Evolutionary conservation across 2,797 vertebrate species (phyloP), one percentile per base, ranked within the genome.

Genomic region (Acestrorhynchus altus): DNA sequence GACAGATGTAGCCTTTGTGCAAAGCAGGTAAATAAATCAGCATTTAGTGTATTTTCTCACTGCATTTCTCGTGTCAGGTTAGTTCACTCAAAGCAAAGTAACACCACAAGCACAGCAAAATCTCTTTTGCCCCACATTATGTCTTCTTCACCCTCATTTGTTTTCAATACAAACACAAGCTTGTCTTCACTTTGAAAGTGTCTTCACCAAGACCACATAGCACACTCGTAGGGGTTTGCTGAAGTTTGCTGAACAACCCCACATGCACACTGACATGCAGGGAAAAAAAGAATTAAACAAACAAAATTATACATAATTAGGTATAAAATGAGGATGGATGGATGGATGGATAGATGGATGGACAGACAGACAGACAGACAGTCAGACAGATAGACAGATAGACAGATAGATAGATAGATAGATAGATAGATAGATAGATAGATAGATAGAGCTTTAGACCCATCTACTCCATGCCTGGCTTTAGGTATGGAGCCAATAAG

Each of bases 11-110:
- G 20, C 54, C 24, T 31, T 40, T 26, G 11, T 66, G 39, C 49
- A 72, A 7, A 24, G 22, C 40, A n/a, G 16, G 40, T 26, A 8
- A 57, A 31, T 24, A 28, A 71, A 70, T 71, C 57, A 71, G 75
- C 54, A 76, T n/a, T 24, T 12, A 56, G 28, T 10, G 18, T 3
- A 3, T 28, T 35, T 39, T 61, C 57, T 59, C 28, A 18, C 1
- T 31, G 26, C 24, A 31, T 59, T 31, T 59, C 56, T 31, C 6
- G 1, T 28, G 26, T 31, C 56, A 31, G 26, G 31, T 31, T 26
- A 59, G 56, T 13, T 16, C 26, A 28, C 28, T 46, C 40, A 26
- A 66, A 8, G 22, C 40, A 66, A 66, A 66, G 46, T 31, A 49
- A 67, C 65, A 67, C 65, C 28, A 18, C 54, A 26, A 57, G 26